Base-by-base conservation (phyloP, 1,140 invertebrate species). In the Dendrolimus punctatus region DNA sequence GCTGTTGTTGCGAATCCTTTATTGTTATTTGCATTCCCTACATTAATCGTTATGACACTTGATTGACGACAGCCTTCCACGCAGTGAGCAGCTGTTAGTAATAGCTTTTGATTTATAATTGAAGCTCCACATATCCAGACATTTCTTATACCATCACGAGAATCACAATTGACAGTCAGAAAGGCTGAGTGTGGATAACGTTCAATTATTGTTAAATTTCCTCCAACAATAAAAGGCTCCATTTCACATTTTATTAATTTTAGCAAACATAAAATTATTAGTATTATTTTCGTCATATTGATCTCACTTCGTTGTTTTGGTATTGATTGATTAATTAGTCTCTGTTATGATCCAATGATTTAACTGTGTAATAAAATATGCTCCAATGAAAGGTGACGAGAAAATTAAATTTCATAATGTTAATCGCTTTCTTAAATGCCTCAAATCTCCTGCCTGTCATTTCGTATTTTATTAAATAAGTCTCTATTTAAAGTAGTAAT, bases 31-130 rank as follows among this genome's bases (percentile, higher is more conserved):
- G 6, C n/a, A 44, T 40, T 8, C 8, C 41, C 41, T 4, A 44
- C 53, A 4, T 41, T 39, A 2, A 37, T 36, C 6, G 4, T 40
- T 6, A 39, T 7, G 4, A 0, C 36, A 4, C 46, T 45, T 0
- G 4, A 4, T 4, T 0, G 4, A 5, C 5, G 4, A 37, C 48
- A 52, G 4, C 36, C 8, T 2, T 41, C n/a, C 1, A 62, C 7
- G 43, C 59, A 65, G 43, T 65, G 59, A 2, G 51, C 59, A 6
- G 56, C 53, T 0, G 62, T 64, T 37, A 64, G 6, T 8, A 60
- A 6, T 3, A 64, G 47, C 2, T 7, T 4, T n/a, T 64, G 51
- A 6, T 64, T 60, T 5, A 64, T 3, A 37, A 64, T 55, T 7
- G 62, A 57, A 3, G 43, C 45, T 4, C 57, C 58, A 48, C 62